A percentile compares a stretch with the other conserved stretches of the same genome.
These are phyloP conservation scores for Eurypyga helias DNA, from an alignment of 2,113 vertebrate genomes.

Conservation along the genomic window DNA sequence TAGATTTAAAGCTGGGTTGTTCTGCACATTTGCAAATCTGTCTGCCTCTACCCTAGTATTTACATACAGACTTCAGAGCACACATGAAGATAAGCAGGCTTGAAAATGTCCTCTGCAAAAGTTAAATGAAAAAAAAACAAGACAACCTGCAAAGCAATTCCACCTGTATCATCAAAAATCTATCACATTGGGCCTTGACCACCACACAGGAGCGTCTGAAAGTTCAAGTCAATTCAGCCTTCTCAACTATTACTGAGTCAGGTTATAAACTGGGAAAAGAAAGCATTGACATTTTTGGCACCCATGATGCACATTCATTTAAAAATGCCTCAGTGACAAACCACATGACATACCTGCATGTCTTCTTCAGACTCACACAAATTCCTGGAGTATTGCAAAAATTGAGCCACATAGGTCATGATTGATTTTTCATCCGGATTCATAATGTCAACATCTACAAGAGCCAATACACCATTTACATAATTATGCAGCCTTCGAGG, in stretches of 20 bases:
- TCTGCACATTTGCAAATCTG: not conserved
- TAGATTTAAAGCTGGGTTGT: not conserved
- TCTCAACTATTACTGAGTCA: not conserved
- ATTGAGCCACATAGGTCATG: conserved; percentile 97
- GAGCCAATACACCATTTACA: conserved; percentile 12
- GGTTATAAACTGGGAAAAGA: not conserved
- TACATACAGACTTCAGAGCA: not conserved
- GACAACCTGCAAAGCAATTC: not conserved
- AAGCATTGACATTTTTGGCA: not conserved
- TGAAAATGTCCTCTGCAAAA: not conserved
- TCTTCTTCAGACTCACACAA: conserved; percentile 66
- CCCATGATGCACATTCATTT: not conserved
- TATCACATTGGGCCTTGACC: not conserved
- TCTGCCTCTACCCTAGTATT: not conserved
- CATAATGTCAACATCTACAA: conserved; percentile 89
- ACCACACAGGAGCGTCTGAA: not conserved
- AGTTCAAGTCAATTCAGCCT: not conserved
- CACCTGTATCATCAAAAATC: not conserved
- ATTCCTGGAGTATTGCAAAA: conserved; percentile 91
- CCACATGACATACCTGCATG: conserved; percentile 75
- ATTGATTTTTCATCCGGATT: conserved; percentile 97
- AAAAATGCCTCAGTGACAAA: not conserved
- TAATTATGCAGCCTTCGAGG: conserved; percentile 25
- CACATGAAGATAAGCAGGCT: not conserved
- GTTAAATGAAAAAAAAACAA: not conserved